phyloP scores from a whole-genome alignment of 2,113 vertebrate genomes.

The Sterrhoptilus dennistouni region DNA sequence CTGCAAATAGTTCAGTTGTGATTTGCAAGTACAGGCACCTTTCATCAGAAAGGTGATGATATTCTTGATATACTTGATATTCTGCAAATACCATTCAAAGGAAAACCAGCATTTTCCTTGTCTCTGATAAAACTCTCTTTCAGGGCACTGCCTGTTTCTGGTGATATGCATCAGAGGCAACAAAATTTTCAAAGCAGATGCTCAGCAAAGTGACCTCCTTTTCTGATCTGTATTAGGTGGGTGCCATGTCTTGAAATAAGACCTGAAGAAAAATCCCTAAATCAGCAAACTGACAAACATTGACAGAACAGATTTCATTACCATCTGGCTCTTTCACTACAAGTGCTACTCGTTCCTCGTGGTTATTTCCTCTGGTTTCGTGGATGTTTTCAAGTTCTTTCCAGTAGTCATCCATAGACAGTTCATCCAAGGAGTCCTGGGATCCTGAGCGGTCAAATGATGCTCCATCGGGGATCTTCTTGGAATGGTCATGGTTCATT shows the following conservation, averaged over 20 bases:
- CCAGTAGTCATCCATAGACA: conserved; percentile 91
- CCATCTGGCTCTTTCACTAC: conserved; percentile 90
- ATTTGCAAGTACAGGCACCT: background rate
- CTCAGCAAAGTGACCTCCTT: background rate
- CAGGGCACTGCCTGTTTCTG: background rate
- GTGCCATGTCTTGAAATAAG: background rate
- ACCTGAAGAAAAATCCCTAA: background rate
- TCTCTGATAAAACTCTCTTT: background rate
- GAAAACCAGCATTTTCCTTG: background rate
- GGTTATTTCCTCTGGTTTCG: conserved; percentile 75
- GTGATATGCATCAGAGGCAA: background rate
- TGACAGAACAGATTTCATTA: conserved; percentile 60
- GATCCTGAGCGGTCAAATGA: conserved; percentile 76
- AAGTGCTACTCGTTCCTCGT: conserved; percentile 80
- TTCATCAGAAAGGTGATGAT: background rate
- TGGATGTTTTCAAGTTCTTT: conserved; percentile 92
- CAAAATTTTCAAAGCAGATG: background rate
- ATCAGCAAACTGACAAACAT: background rate
- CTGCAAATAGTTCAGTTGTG: background rate
- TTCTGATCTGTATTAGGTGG: background rate
- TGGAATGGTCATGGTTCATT: conserved; percentile 76
- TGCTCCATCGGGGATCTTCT: conserved; percentile 55
- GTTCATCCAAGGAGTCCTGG: conserved; percentile 93
- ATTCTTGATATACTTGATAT: background rate
- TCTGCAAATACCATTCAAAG: background rate